phyloP scores from a whole-genome alignment of 2,113 vertebrate species.

The Dromas ardeola region DNA sequence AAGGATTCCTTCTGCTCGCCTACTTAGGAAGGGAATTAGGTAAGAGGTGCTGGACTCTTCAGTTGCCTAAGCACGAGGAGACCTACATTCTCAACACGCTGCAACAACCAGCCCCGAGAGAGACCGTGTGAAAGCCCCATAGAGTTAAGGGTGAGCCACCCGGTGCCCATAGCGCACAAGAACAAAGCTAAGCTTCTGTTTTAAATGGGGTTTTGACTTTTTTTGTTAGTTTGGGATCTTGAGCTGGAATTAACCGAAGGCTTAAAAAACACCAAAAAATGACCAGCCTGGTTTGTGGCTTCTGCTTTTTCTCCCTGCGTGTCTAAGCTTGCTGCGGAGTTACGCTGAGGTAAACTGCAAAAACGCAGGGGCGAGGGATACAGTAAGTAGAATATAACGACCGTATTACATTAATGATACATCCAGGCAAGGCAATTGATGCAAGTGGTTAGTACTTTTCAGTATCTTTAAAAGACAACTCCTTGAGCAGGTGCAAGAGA shows the following conservation, averaged over 20 bases:
- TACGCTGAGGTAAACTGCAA: not conserved
- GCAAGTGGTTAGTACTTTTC: not conserved
- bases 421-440: not conserved
- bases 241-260: not conserved
- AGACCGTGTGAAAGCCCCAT: accelerated
- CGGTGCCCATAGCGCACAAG: not conserved
- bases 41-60: not conserved
- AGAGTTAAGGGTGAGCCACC: not conserved
- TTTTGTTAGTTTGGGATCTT: not conserved
- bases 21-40: not conserved
- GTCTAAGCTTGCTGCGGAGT: not conserved
- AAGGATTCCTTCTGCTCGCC: not conserved
- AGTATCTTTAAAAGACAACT: not conserved
- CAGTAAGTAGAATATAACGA: not conserved
- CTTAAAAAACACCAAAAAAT: not conserved
- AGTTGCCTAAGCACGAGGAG: not conserved
- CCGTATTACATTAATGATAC: not conserved
- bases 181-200: not conserved
- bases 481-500: slow-evolving; percentile 8
- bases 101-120: not conserved
- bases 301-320: not conserved
- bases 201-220: not conserved
- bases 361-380: not conserved
- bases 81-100: not conserved
- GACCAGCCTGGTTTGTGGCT: not conserved